A percentile compares a stretch with the other conserved stretches of the same genome.
phyloP scores from a whole-genome alignment of 1,140 invertebrate species.

The Drosophila nigromelanica region DNA sequence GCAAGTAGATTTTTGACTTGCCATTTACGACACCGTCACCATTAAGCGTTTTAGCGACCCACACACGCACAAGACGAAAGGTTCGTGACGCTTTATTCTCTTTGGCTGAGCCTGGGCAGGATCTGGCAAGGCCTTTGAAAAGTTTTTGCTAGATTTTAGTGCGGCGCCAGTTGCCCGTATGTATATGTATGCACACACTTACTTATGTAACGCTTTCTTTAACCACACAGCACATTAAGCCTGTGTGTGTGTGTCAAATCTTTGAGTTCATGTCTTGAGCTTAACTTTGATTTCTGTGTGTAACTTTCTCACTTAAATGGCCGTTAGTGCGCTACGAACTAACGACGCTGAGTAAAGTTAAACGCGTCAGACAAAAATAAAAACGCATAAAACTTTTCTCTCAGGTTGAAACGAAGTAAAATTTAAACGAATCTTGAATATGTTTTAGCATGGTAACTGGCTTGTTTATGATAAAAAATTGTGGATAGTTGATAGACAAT shows the following conservation, averaged over 20 bases:
- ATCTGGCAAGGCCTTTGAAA: constrained; percentile 41
- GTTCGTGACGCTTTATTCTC: constrained; percentile 31
- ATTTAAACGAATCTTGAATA: background rate
- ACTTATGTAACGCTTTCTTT: constrained; percentile 35
- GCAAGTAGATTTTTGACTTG: constrained; percentile 81
- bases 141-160: constrained; percentile 46
- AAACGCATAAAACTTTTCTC: constrained; percentile 10
- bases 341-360: constrained; percentile 34
- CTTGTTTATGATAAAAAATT: background rate
- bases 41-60: constrained; percentile 42
- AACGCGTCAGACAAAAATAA: constrained; percentile 10
- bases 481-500: background rate
- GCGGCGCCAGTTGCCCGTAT: constrained; percentile 10
- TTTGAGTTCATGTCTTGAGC: constrained; percentile 45
- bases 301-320: constrained; percentile 76
- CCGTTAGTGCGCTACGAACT: constrained; percentile 64
- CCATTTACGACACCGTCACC: constrained; percentile 50
- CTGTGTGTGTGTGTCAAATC: constrained; percentile 25
- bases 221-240: constrained; percentile 66
- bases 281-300: constrained; percentile 58
- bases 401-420: constrained; percentile 1
- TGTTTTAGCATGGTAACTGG: background rate
- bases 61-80: constrained; percentile 10
- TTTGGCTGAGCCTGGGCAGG: constrained; percentile 20
- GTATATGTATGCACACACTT: constrained; percentile 17